Percentiles rank a stretch among this genome's conserved stretches.
phyloP scores from a whole-genome alignment of 2,888 invertebrate genomes.

The Notocelia uddmanniana region DNA sequence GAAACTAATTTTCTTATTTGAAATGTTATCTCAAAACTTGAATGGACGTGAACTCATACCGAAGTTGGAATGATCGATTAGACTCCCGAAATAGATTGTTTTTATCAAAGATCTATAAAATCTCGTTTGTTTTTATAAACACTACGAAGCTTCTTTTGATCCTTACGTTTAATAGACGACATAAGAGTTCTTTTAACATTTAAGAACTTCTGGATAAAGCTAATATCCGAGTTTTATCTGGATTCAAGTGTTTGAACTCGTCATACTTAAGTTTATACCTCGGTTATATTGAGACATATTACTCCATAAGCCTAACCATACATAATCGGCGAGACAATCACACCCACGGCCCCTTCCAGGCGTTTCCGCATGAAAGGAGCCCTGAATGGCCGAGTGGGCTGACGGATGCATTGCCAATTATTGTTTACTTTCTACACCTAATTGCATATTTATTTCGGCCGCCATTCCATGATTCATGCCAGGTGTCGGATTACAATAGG shows the following conservation, averaged over 20 bases:
- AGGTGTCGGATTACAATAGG: constrained; percentile 43
- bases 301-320: constrained; percentile 37
- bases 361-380: constrained; percentile 66
- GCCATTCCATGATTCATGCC: constrained; percentile 62
- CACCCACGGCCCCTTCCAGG: constrained; percentile 72
- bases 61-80: constrained; percentile 8
- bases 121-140: constrained; percentile 35
- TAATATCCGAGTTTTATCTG: background rate
- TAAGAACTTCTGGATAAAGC: background rate
- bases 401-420: constrained; percentile 70
- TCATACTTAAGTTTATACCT: background rate
- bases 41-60: constrained; percentile 32
- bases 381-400: constrained; percentile 68
- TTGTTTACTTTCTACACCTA: constrained; percentile 78
- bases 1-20: constrained; percentile 1
- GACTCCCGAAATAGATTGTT: constrained; percentile 27
- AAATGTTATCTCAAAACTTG: constrained; percentile 5
- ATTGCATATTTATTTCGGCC: constrained; percentile 65
- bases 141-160: constrained; percentile 34
- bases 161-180: constrained; percentile 21
- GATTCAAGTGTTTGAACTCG: background rate
- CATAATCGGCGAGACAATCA: constrained; percentile 59
- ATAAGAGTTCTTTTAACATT: background rate
- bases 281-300: constrained; percentile 11
- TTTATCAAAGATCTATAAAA: constrained; percentile 39